Evolutionary conservation across 1,140 invertebrate species (phyloP).

Genomic region (Calosoma granatense): DNA sequence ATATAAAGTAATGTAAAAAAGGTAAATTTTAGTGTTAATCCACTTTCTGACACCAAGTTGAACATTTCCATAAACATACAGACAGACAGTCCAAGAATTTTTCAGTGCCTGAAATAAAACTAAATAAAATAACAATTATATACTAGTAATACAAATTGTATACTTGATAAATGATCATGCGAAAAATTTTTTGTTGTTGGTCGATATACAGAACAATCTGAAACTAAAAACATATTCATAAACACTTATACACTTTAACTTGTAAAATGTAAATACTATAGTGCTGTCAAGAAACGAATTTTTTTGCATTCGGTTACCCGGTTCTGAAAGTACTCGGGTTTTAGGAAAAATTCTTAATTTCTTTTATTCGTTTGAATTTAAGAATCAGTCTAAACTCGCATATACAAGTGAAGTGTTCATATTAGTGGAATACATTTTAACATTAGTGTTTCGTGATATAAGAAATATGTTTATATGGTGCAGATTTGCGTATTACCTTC

Average conservation of each 20-base stretch:
- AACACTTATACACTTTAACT: background rate
- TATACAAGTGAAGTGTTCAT: too few species aligned
- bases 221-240: background rate
- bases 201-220: background rate
- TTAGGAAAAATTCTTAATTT: background rate
- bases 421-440: too few species aligned
- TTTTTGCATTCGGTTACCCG: background rate
- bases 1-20: too few species aligned
- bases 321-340: background rate
- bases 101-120: constrained; percentile 15
- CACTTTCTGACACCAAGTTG: constrained; percentile 22
- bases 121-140: background rate
- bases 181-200: background rate
- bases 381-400: too few species aligned
- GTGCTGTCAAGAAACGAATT: background rate
- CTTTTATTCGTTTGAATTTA: too few species aligned
- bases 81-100: constrained; percentile 19
- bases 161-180: background rate
- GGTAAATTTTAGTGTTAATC: background rate
- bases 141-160: background rate
- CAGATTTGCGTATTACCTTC: background rate
- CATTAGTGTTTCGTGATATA: too few species aligned
- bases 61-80: constrained; percentile 24
- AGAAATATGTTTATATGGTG: too few species aligned
- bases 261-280: background rate